phyloP scores from a whole-genome alignment of 1,140 invertebrate genomes.

The Temnothorax curvispinosus region DNA sequence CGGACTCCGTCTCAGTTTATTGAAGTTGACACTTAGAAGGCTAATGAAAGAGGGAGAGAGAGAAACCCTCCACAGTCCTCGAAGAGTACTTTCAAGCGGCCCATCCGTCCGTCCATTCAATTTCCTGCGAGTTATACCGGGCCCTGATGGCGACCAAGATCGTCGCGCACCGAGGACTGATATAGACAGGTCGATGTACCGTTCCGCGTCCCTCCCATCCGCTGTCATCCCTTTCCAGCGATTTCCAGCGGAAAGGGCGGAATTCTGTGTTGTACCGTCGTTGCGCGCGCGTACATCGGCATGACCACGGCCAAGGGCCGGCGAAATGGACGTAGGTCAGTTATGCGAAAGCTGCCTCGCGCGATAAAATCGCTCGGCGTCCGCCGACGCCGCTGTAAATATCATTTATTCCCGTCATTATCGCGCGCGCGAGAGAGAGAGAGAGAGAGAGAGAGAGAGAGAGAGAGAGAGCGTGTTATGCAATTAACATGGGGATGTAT shows the following conservation, averaged over 20 bases:
- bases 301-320: constrained; percentile 54
- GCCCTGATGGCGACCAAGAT: constrained; percentile 2
- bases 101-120: constrained; percentile 30
- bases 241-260: constrained; percentile 28
- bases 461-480: background rate
- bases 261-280: background rate
- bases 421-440: background rate
- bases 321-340: constrained; percentile 66
- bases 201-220: background rate
- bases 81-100: background rate
- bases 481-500: constrained; percentile 50
- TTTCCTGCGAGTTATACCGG: constrained; percentile 12
- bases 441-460: too few species aligned
- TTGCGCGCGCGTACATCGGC: constrained; percentile 43
- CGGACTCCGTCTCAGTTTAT: background rate
- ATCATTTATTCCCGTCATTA: constrained; percentile 48
- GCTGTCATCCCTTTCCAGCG: constrained; percentile 25
- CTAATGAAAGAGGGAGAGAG: background rate
- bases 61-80: background rate
- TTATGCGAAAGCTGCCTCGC: constrained; percentile 63
- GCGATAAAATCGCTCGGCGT: constrained; percentile 36
- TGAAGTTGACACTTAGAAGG: background rate
- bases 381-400: constrained; percentile 3
- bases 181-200: constrained; percentile 25
- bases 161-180: constrained; percentile 8